A percentile compares a stretch with the other conserved stretches of the same genome.
Conservation (phyloP, 2,888 invertebrate species). For the Ectemnius lituratus region DNA sequence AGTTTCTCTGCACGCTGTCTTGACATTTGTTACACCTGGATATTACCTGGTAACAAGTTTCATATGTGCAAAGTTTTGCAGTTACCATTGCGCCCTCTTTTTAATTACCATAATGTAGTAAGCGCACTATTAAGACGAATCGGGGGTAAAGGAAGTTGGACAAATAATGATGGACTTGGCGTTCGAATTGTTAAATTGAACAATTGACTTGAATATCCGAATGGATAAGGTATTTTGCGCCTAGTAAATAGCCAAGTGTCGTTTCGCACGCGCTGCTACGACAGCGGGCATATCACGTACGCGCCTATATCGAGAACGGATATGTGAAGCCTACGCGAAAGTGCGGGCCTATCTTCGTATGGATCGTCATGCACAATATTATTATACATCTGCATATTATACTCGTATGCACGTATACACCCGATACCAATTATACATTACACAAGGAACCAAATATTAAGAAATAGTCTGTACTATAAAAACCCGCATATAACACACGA, state of each 20-base stretch:
- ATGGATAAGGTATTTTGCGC: not conserved
- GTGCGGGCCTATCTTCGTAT: conserved; percentile 10
- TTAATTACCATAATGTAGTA: too few relatives aligned
- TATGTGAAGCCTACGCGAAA: conserved; percentile 9
- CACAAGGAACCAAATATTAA: conserved; percentile 62
- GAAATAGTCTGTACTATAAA: conserved; percentile 47
- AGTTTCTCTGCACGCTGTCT: too few relatives aligned
- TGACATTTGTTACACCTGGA: too few relatives aligned
- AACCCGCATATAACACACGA: conserved; percentile 27
- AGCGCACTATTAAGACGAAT: too few relatives aligned
- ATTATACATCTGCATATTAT: conserved; percentile 44
- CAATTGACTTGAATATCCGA: too few relatives aligned
- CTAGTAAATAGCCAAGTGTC: not conserved
- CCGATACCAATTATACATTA: conserved; percentile 46
- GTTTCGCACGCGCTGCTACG: not conserved
- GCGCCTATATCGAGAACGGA: conserved; percentile 11
- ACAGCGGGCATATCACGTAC: not conserved
- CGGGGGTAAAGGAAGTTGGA: too few relatives aligned
- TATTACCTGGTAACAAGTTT: too few relatives aligned
- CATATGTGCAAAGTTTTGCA: too few relatives aligned
- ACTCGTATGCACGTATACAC: conserved; percentile 40
- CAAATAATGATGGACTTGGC: too few relatives aligned
- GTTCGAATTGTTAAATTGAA: too few relatives aligned
- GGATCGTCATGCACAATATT: conserved; percentile 41
- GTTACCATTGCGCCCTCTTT: too few relatives aligned